Conservation (phyloP, 92 coral and sea anemone species). For the Pocillopora grandis region DNA sequence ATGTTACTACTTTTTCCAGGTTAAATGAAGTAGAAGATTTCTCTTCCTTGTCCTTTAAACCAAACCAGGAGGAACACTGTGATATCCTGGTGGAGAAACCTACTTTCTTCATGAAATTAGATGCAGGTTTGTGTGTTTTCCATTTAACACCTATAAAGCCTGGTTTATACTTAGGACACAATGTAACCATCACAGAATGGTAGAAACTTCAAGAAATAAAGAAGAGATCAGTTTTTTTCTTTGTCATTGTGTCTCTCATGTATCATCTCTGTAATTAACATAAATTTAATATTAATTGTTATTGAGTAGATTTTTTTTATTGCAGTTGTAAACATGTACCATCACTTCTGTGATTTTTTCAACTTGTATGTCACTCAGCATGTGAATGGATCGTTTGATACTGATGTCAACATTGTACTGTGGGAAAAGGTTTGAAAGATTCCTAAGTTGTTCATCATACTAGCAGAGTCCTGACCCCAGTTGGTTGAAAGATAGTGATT, state of each 20-base stretch:
- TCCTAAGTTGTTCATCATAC: neutral
- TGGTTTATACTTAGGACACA: too few relatives aligned
- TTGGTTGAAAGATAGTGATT: too few relatives aligned
- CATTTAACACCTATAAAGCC: neutral
- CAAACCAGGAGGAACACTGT: conserved; percentile 73
- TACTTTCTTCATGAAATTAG: conserved; percentile 93
- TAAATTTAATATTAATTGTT: too few relatives aligned
- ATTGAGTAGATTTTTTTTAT: neutral
- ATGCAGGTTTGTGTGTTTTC: conserved; percentile 66
- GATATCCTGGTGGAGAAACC: conserved; percentile 92
- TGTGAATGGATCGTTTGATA: conserved; percentile 92
- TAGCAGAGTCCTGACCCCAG: too few relatives aligned
- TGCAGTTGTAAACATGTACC: conserved; percentile 96
- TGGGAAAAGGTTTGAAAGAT: conserved; percentile 87
- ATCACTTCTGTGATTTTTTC: conserved; percentile 97
- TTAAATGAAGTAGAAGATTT: conserved; percentile 78
- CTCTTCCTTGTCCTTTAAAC: conserved; percentile 74
- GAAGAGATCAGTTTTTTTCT: too few relatives aligned
- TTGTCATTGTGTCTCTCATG: too few relatives aligned
- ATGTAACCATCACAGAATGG: too few relatives aligned
- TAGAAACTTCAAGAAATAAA: too few relatives aligned
- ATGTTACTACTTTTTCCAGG: conserved; percentile 46
- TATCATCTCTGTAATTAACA: neutral
- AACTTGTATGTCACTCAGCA: conserved; percentile 93
- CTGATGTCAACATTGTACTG: conserved; percentile 83